phyloP scores from a whole-genome alignment of 2,797 vertebrate species.

The Todus mexicanus region DNA sequence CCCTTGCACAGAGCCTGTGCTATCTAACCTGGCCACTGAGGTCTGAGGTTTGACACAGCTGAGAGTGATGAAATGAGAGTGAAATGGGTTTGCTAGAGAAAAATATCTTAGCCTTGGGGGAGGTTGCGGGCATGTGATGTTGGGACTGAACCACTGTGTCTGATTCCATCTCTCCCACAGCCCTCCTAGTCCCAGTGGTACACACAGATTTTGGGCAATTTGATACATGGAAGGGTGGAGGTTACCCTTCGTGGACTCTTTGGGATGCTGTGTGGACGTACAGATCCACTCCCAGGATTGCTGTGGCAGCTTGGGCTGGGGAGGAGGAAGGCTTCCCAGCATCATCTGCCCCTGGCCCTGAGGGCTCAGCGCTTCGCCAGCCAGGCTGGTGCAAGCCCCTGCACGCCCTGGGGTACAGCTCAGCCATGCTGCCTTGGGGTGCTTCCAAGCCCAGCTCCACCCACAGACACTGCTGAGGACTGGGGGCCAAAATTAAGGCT shows the following conservation, averaged over 20 bases:
- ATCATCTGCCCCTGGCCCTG: not conserved
- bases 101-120: not conserved
- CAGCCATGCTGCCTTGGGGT: not conserved
- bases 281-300: not conserved
- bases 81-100: not conserved
- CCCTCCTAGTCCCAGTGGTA: not conserved
- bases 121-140: not conserved
- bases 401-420: not conserved
- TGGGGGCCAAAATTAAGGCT: not conserved
- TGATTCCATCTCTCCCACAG: not conserved
- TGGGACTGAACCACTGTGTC: not conserved
- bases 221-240: not conserved
- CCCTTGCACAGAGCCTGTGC: not conserved
- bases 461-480: not conserved
- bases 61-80: not conserved
- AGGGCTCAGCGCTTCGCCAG: not conserved
- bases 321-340: not conserved
- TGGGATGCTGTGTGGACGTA: not conserved
- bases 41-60: not conserved
- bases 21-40: not conserved
- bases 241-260: not conserved
- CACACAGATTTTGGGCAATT: not conserved
- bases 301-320: not conserved
- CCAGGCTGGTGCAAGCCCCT: not conserved
- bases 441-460: not conserved